Base-by-base conservation (phyloP, 2,113 vertebrate species). In the Nibea albiflora region DNA sequence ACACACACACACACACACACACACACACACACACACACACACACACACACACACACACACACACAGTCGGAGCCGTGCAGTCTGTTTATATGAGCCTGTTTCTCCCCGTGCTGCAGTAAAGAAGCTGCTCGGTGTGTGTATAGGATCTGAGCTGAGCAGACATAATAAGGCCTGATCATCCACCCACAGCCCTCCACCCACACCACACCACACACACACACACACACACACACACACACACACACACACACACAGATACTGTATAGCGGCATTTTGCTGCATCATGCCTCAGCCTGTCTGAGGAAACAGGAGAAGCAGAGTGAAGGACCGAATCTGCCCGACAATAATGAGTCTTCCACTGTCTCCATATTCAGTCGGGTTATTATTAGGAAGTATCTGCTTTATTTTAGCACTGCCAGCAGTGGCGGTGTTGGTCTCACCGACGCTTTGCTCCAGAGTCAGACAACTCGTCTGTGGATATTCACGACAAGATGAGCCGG, bases 201-300 rank as follows among this genome's bases (percentile, higher is more conserved):
- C n/a, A n/a, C n/a, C 54, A 57, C 67, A 56, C 67, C 76, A 62
- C 69, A 64, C 69, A 65, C 78, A 53, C 60, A 65, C 42, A 73
- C 60, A 70, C 57, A 35, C 61, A 46, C 24, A 31, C 54, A 57
- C 67, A 56, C 67, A 58, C 52, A 52, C 58, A 62, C 58, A 62
- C 57, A 58, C 61, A 72, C 69, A 65, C 78, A 77, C 56, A 61
- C 73, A 66, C 44, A 73, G 26, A 78, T 20, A 57, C 76, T 31
- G 76, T 76, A 62, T 60, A 83, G 70, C 20, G 74, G 76, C 56
- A 60, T 90, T 91, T 64, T 89, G 90, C 90, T 87, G 90, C 88
- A 87, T 90, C 90, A 91, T 83, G 80, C 75, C 70, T 88, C 72
- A 11, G 67, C 50, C 54, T 49, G 14, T 75, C 58, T 39, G 42